Evolutionary conservation across 1,140 invertebrate species (phyloP).

Genomic region (Mya arenaria): DNA sequence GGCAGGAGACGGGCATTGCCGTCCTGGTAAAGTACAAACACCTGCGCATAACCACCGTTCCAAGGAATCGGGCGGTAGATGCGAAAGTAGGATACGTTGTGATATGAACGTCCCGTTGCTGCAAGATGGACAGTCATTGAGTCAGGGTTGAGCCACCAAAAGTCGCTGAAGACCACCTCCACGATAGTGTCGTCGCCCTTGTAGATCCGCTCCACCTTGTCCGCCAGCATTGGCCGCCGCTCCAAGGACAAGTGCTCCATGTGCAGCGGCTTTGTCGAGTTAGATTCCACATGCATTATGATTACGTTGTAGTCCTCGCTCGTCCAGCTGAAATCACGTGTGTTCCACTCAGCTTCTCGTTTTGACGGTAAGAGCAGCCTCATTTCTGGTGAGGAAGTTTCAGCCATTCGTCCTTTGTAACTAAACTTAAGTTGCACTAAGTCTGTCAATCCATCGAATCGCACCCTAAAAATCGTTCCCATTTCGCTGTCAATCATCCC

Average conservation of each 20-base stretch:
- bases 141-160: slow-evolving; percentile 63
- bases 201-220: slow-evolving; percentile 52
- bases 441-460: slow-evolving; percentile 31
- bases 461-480: slow-evolving; percentile 55
- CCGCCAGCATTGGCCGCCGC: slow-evolving; percentile 48
- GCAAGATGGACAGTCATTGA: slow-evolving; percentile 51
- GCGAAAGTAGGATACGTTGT: slow-evolving; percentile 58
- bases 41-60: slow-evolving; percentile 55
- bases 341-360: slow-evolving; percentile 46
- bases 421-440: slow-evolving; percentile 6
- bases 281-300: slow-evolving; percentile 43
- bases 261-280: slow-evolving; percentile 26
- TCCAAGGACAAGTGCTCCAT: slow-evolving; percentile 53
- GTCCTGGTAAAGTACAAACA: slow-evolving; percentile 65
- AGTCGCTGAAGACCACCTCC: slow-evolving; percentile 60
- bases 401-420: slow-evolving; percentile 43
- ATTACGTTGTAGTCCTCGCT: slow-evolving; percentile 53
- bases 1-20: slow-evolving; percentile 59
- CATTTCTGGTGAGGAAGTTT: slow-evolving; percentile 11
- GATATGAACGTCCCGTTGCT: slow-evolving; percentile 28
- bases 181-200: slow-evolving; percentile 48
- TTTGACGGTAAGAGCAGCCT: slow-evolving; percentile 20
- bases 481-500: slow-evolving; percentile 62
- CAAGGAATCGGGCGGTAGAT: slow-evolving; percentile 56
- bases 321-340: slow-evolving; percentile 58